Evolutionary conservation across 2,797 vertebrate genomes (phyloP).

Genomic region (Falco naumanni): DNA sequence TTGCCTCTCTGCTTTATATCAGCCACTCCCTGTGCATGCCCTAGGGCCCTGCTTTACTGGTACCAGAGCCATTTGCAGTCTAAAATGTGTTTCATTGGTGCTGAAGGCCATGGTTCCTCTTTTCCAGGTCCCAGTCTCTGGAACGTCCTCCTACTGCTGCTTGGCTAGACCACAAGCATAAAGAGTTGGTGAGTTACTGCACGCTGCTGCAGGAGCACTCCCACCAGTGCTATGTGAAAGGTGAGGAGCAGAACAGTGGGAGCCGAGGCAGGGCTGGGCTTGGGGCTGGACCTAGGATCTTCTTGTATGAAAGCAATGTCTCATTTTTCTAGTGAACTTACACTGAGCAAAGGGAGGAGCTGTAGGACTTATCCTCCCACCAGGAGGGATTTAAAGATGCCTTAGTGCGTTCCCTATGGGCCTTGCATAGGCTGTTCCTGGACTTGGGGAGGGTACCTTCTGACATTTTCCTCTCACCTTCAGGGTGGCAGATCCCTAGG

Average conservation of each 20-base stretch:
- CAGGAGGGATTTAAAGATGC: neutral
- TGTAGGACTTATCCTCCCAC: neutral
- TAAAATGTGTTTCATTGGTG: neutral
- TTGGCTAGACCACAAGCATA: conserved; percentile 91
- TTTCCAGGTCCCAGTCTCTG: conserved; percentile 86
- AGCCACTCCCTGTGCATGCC: neutral
- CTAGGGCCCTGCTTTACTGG: neutral
- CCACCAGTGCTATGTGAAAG: conserved; percentile 91
- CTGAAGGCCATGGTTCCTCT: neutral
- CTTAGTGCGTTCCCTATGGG: neutral
- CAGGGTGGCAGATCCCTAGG: neutral
- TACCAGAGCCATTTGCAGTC: neutral
- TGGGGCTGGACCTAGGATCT: neutral
- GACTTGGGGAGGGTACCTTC: neutral
- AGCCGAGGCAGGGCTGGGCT: neutral
- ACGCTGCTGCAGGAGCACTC: conserved; percentile 93
- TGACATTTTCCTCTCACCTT: neutral
- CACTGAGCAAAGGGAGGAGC: neutral
- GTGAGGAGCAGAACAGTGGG: conserved; percentile 46
- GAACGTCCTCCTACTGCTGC: conserved; percentile 84
- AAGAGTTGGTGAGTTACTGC: conserved; percentile 91
- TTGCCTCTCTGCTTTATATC: neutral
- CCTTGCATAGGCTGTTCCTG: neutral
- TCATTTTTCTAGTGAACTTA: neutral
- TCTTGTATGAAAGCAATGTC: neutral